Evolutionary conservation across 2,888 invertebrate genomes (phyloP).

Genomic region (Dichetophora obliterata): DNA sequence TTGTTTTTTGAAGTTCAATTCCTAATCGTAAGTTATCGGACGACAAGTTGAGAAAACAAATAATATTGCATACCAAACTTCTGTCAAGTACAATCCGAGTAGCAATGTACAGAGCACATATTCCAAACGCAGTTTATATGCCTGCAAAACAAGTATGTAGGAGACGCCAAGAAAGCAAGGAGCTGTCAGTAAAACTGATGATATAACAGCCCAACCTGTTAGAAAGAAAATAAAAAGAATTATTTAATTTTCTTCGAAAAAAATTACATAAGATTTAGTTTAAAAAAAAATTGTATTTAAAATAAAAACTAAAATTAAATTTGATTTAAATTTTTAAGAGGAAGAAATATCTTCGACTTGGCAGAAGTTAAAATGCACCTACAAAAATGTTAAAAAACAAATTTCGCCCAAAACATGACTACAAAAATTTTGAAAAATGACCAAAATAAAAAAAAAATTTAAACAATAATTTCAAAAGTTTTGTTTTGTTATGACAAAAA

Average conservation of each 20-base stretch:
- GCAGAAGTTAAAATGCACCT: too few species aligned
- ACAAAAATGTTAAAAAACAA: too few species aligned
- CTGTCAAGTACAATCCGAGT: slow-evolving; percentile 81
- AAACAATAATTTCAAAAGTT: too few species aligned
- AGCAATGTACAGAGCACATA: slow-evolving; percentile 89
- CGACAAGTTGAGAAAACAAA: slow-evolving; percentile 76
- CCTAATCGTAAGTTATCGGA: slow-evolving; percentile 72
- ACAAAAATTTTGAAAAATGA: too few species aligned
- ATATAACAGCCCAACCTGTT: slow-evolving; percentile 82
- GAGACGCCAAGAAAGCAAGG: slow-evolving; percentile 87
- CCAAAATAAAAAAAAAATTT: too few species aligned
- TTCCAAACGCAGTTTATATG: slow-evolving; percentile 87
- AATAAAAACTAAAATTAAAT: too few species aligned
- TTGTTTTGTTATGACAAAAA: too few species aligned
- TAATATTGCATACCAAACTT: slow-evolving; percentile 74
- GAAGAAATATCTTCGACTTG: too few species aligned
- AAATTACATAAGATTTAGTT: too few species aligned
- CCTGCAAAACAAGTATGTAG: slow-evolving; percentile 91
- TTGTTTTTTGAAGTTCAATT: slow-evolving; percentile 43
- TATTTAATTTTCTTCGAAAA: slow-evolving; percentile 44
- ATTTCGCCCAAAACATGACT: too few species aligned
- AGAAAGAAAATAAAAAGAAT: slow-evolving; percentile 52
- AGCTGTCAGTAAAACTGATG: slow-evolving; percentile 85
- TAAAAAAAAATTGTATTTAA: slow-evolving; percentile 1
- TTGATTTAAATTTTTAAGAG: too few species aligned